These are phyloP conservation scores for Prorops nasuta DNA, from an alignment of 1,140 invertebrate species.

Conservation along the genomic window DNA sequence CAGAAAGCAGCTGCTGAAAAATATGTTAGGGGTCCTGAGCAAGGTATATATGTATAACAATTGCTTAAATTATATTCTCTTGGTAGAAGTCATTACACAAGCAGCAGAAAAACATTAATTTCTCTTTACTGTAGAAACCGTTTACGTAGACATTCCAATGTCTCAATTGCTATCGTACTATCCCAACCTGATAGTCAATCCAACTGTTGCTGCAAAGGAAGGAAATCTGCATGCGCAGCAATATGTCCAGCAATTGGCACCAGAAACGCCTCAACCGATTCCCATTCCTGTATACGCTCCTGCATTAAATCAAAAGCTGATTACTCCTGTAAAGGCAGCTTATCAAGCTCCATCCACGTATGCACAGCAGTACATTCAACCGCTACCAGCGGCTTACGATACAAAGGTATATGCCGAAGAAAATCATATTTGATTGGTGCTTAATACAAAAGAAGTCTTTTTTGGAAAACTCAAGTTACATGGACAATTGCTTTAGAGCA, in stretches of 20 bases:
- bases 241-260: constrained; percentile 24
- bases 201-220: constrained; percentile 9
- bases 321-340: constrained; percentile 25
- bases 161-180: constrained; percentile 40
- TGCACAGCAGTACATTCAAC: constrained; percentile 6
- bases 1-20: constrained; percentile 39
- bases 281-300: constrained; percentile 39
- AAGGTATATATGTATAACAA: too few species aligned
- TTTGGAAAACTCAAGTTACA: too few species aligned
- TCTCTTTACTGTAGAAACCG: constrained; percentile 29
- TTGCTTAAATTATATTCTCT: too few species aligned
- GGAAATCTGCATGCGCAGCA: constrained; percentile 26
- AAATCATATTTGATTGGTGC: too few species aligned
- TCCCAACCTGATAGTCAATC: constrained; percentile 28
- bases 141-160: constrained; percentile 43
- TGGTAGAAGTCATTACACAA: not conserved
- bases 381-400: not conserved
- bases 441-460: too few species aligned
- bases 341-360: constrained; percentile 39
- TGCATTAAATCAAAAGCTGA: constrained; percentile 29
- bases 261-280: constrained; percentile 32
- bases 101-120: constrained; percentile 20
- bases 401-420: constrained; percentile 18
- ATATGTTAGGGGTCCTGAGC: constrained; percentile 23
- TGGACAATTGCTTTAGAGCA: too few species aligned